Evolutionary conservation across 2,888 invertebrate genomes (phyloP), one percentile per base, ranked within the genome.

Genomic region (Furcula furcula): DNA sequence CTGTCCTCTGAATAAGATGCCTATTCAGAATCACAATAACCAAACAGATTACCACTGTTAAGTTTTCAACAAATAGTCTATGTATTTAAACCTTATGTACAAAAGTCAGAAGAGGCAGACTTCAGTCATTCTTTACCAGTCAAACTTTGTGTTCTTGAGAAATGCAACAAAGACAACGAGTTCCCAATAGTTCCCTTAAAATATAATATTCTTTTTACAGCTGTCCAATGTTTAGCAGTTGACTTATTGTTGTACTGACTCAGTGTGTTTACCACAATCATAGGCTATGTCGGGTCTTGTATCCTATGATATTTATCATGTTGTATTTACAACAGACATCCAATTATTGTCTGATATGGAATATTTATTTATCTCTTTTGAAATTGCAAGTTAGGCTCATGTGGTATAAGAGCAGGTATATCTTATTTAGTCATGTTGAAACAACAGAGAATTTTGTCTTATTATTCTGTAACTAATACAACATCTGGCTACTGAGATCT

Each of bases 1-100:
- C 26, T 18, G 4, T 7, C 13, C 1, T 30, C 19, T 12, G 15
- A 12, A 13, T 34, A 13, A 3, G 16, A 22, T 10, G 55, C 55
- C 57, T 59, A 60, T 21, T 60, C 58, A n/a, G 59, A 29, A 34
- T 58, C 59, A 40, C 58, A 55, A 18, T 46, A 59, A 4, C 51
- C 57, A 21, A 27, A 11, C 7, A 42, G 12, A 7, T 31, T 13
- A 20, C 13, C 13, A 14, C 22, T 29, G 7, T 36, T 31, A 14
- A 46, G 15, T 35, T 32, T 40, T 6, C 7, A 22, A 29, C 56
- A n/a, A n/a, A n/a, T n/a, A n/a, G n/a, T n/a, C n/a, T n/a, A n/a
- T n/a, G n/a, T n/a, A n/a, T n/a, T n/a, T n/a, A n/a, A n/a, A n/a
- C n/a, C n/a, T n/a, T n/a, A n/a, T n/a, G n/a, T n/a, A n/a, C n/a